Conservation (phyloP, 1,140 invertebrate species). For the Megathymus violae region DNA sequence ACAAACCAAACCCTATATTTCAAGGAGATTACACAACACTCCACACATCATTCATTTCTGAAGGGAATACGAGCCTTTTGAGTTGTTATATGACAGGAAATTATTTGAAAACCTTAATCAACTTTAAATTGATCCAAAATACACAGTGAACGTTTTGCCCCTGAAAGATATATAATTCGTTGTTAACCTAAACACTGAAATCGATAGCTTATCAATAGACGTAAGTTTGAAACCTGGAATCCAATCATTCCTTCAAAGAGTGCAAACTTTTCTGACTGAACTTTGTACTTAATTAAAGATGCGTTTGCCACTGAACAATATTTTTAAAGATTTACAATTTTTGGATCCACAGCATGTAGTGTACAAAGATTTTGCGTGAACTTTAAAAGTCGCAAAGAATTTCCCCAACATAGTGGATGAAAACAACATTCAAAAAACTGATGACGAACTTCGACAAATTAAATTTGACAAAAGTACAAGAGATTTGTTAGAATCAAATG, state of each 20-base stretch:
- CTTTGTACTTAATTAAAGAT: slow-evolving; percentile 35
- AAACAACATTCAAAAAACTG: neutral
- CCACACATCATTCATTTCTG: slow-evolving; percentile 39
- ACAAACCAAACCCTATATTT: slow-evolving; percentile 49
- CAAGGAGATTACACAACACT: slow-evolving; percentile 40
- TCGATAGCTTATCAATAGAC: slow-evolving; percentile 30
- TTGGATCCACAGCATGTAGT: slow-evolving; percentile 41
- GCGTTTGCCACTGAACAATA: slow-evolving; percentile 32
- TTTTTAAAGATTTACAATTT: slow-evolving; percentile 42
- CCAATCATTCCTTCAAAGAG: slow-evolving; percentile 30
- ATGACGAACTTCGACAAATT: slow-evolving; percentile 24
- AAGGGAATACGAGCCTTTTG: slow-evolving; percentile 30
- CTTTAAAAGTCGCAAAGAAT: neutral
- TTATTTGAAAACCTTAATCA: slow-evolving; percentile 36
- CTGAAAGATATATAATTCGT: slow-evolving; percentile 42
- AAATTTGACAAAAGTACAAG: slow-evolving; percentile 32
- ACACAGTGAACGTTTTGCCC: slow-evolving; percentile 32
- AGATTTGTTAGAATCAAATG: no score
- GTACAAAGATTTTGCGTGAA: slow-evolving; percentile 57
- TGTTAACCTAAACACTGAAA: slow-evolving; percentile 32
- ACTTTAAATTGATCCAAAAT: slow-evolving; percentile 35
- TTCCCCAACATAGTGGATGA: slow-evolving; percentile 31
- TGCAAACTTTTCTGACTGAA: slow-evolving; percentile 7
- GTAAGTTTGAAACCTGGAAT: slow-evolving; percentile 27
- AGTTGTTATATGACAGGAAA: slow-evolving; percentile 38